Conservation (phyloP, 2,113 vertebrate species). For the Coptodon rendalli region DNA sequence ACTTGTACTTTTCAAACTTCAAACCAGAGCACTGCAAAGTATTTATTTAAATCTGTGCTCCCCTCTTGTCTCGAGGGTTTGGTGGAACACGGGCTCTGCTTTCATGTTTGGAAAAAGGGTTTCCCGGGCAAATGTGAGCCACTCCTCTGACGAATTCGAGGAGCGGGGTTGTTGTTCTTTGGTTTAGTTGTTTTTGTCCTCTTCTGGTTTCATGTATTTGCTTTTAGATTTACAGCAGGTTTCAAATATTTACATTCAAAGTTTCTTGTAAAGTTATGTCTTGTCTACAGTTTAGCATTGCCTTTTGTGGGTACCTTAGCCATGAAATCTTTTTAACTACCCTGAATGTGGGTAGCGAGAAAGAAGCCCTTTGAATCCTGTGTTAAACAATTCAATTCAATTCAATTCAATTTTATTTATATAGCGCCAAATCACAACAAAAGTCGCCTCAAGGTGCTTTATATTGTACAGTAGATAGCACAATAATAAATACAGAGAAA, state of each 20-base stretch:
- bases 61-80: neutral
- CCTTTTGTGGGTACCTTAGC: neutral
- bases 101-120: conserved; percentile 1
- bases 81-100: neutral
- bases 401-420: no score
- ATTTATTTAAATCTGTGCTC: conserved; percentile 9
- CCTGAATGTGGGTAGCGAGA: neutral
- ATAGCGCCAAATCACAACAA: no score
- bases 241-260: neutral
- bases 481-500: no score
- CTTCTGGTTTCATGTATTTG: neutral
- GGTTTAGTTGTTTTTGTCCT: neutral
- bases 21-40: neutral
- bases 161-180: neutral
- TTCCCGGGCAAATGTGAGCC: neutral
- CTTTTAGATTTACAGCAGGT: neutral
- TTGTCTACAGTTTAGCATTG: neutral
- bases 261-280: neutral
- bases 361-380: neutral
- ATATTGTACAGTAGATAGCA: no score
- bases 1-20: neutral
- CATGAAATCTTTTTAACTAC: neutral
- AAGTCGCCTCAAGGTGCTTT: no score
- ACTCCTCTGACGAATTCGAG: neutral
- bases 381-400: no score